Base-by-base conservation (phyloP, 2,797 vertebrate species). In the Poecilia gillii region DNA sequence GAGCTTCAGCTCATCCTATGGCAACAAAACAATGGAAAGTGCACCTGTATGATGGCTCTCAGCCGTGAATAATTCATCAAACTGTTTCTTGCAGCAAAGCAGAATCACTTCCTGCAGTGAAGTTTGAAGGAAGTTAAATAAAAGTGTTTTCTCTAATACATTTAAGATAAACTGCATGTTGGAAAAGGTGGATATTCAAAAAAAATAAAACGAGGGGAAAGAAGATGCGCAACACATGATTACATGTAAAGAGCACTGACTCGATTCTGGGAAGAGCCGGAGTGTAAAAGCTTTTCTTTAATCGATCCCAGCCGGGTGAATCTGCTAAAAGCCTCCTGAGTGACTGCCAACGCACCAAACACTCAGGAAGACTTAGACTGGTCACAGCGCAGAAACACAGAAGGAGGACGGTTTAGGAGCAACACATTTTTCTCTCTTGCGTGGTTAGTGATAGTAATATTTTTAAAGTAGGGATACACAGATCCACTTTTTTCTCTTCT, bases 251-350 rank as follows among this genome's bases (percentile, higher is more conserved):
- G 62, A 87, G 81, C 79, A 83, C 75, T 13, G 78, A 88, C 53
- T 62, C 6, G 68, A 57, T 93, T 93, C 89, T 80, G 1, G 90
- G 92, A 94, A 93, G 88, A 78, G 77, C 51, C 12, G 84, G 81
- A 75, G 81, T 6, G 59, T 94, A 91, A 93, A 93, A 93, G 93
- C 88, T 84, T 94, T 87, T 89, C 72, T 83, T 74, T 75, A 90
- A 93, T 94, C 84, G 94, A 94, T 93, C 83, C 71, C 2, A 41
- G 73, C 71, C 79, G 71, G 53, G 84, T 57, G 74, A 70, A 85
- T 81, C 73, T 51, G 36, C 76, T 85, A 89, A 89, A 39, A 83
- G 72, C 78, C 13, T 75, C 68, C 9, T 78, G 73, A 76, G 45
- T 74, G 75, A 72, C 68, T 53, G 75, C 76, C 79, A 75, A 12